These are phyloP conservation scores for Fukomys damarensis DNA, from an alignment of 2,113 vertebrate genomes.

Conservation along the genomic window DNA sequence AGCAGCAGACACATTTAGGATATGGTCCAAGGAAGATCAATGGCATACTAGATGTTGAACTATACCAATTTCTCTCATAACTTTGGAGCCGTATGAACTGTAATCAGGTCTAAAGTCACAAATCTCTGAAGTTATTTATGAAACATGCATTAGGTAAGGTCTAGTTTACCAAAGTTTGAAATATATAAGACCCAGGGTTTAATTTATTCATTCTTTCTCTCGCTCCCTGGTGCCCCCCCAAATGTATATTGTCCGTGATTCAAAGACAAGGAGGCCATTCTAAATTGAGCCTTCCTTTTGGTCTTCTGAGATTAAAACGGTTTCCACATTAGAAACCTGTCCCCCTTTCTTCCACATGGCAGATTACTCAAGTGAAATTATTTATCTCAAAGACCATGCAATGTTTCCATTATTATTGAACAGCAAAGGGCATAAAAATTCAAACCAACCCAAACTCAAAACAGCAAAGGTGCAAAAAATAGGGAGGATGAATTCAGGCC, in stretches of 20 bases:
- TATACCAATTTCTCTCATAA: slow-evolving; percentile 45
- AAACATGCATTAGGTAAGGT: slow-evolving; percentile 43
- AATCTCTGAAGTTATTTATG: slow-evolving; percentile 46
- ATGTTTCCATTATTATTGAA: slow-evolving; percentile 28
- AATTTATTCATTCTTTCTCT: neutral
- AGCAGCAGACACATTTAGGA: slow-evolving; percentile 45
- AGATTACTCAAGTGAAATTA: slow-evolving; percentile 69
- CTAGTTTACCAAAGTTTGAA: slow-evolving; percentile 8
- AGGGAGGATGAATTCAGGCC: slow-evolving; percentile 52
- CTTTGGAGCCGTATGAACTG: slow-evolving; percentile 14
- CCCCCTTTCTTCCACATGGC: slow-evolving; percentile 60
- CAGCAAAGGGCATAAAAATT: slow-evolving; percentile 40
- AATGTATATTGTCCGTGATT: neutral
- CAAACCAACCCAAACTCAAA: neutral
- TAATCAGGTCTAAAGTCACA: slow-evolving; percentile 5
- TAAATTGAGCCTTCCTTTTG: slow-evolving; percentile 23
- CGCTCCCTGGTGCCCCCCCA: too few species aligned
- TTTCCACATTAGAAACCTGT: slow-evolving; percentile 62
- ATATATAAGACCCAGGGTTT: neutral
- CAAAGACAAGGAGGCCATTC: slow-evolving; percentile 32
- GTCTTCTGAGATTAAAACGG: slow-evolving; percentile 63
- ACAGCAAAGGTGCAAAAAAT: neutral
- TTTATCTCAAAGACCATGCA: slow-evolving; percentile 63
- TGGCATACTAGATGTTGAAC: slow-evolving; percentile 23
- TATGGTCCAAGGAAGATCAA: slow-evolving; percentile 60